phyloP scores from a whole-genome alignment of 2,113 vertebrate genomes.

The Panthera uncia region DNA sequence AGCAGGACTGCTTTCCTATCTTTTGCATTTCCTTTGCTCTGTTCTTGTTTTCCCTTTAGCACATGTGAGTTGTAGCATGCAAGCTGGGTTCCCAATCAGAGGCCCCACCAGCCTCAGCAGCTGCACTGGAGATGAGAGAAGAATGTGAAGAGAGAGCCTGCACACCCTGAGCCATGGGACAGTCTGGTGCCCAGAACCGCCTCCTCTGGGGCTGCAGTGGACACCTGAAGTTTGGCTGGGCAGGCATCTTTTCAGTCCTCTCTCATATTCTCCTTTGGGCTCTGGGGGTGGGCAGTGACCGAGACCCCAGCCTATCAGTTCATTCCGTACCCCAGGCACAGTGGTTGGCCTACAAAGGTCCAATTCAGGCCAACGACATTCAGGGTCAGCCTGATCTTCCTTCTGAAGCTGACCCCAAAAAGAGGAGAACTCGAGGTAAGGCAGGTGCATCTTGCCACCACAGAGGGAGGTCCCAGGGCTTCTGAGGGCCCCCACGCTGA shows the following conservation, averaged over 20 bases:
- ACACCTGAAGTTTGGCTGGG: not conserved
- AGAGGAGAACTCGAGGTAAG: not conserved
- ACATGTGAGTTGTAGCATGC: not conserved
- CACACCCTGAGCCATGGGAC: rapidly evolving
- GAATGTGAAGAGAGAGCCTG: not conserved
- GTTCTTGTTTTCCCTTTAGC: not conserved
- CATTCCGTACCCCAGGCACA: not conserved
- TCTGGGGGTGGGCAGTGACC: not conserved
- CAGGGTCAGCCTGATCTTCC: not conserved
- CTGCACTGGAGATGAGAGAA: not conserved
- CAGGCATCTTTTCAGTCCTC: rapidly evolving
- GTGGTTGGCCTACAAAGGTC: not conserved
- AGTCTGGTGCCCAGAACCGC: not conserved
- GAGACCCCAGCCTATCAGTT: not conserved
- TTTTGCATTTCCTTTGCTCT: not conserved
- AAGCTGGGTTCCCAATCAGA: not conserved
- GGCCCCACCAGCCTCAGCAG: not conserved
- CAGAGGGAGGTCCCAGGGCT: not conserved
- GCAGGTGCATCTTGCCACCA: not conserved
- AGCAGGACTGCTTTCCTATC: not conserved
- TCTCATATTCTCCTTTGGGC: not conserved
- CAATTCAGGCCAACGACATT: not conserved
- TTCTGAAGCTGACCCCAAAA: not conserved
- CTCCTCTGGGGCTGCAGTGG: not conserved
- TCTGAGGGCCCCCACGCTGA: not conserved